Evolutionary conservation across 2,888 invertebrate species (phyloP), one percentile per base, ranked within the genome.

Genomic region (Mesochorus sp.): DNA sequence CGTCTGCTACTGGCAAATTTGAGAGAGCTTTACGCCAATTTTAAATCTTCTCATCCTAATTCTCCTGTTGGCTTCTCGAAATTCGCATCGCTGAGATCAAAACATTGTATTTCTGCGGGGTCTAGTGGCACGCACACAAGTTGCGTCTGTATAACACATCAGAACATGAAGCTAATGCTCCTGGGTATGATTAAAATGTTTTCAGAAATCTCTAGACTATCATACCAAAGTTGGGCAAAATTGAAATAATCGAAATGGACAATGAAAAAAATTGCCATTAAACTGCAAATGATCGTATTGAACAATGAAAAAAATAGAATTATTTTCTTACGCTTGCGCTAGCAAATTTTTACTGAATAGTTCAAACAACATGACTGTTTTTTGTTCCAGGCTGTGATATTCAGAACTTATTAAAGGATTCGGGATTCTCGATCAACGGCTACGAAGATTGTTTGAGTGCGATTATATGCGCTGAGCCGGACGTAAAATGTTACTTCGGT

Each of bases 101-200:
- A 79, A 71, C 47, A 77, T 55, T 82, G 84, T 44, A 59, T 84
- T 31, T 61, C 82, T 4, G 76, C 84, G 17, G 82, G 81, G 1
- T 64, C 80, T 31, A 76, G 75, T 53, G 82, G 84, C 2, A 81
- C 83, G 12, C 83, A 84, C 67, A 70, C 79, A 21, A 75, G 81
- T 39, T 84, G 84, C 62, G 83, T 85, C 1, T 85, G 85, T 66
- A 57, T 70, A 10, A 51, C 72, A n/a, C 84, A 83, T 71, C 80
- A 84, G 64, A 84, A 84, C 28, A 34, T 81, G 3, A 82, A 84
- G 66, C 71, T 85, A 3, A 80, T 83, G 83, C 42, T 84, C 21
- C 34, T 75, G 62, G 79, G 82, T 75, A 67, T 57, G n/a, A n/a
- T 34, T 34, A 34, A 34, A 34, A 42, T 49, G 10, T 47, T 21